Percentiles rank a stretch among this genome's conserved stretches.
Evolutionary conservation across 2,888 invertebrate genomes (phyloP).

Genomic region (Ischnura elegans): DNA sequence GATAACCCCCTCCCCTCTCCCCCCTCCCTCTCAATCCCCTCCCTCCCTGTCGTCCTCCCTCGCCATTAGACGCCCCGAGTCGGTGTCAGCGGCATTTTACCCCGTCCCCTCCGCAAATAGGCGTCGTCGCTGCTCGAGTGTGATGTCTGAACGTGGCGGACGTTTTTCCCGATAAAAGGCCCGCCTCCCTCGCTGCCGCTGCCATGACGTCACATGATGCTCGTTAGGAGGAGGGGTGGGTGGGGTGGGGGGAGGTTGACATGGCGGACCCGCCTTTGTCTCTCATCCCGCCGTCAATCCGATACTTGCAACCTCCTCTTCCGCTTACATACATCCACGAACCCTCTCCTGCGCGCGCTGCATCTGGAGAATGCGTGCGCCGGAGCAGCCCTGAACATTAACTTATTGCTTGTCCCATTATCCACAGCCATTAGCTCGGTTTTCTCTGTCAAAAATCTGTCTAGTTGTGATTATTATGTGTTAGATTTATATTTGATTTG

Average conservation of each 20-base stretch:
- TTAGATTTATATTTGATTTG: too few species aligned
- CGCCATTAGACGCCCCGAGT: background rate
- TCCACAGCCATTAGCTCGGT: too few species aligned
- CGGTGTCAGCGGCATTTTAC: too few species aligned
- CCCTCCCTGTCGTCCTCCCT: background rate
- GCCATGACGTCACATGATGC: background rate
- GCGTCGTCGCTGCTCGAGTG: conserved; percentile 41
- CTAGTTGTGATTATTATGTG: too few species aligned
- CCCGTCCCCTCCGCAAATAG: background rate
- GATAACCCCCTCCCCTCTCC: conserved; percentile 24
- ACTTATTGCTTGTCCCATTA: background rate
- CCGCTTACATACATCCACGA: background rate
- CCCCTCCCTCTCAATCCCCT: background rate
- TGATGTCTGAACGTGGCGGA: conserved; percentile 66
- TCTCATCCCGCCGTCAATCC: background rate
- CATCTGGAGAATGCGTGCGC: background rate
- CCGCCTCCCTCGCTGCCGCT: background rate
- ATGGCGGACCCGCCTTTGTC: background rate
- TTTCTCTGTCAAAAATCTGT: too few species aligned
- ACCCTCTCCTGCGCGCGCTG: background rate
- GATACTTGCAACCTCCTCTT: background rate
- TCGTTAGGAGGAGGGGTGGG: conserved; percentile 9
- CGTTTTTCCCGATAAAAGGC: conserved; percentile 65
- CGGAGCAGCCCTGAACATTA: background rate
- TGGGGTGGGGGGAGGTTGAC: too few species aligned